A percentile compares a stretch with the other conserved stretches of the same genome.
phyloP scores from a whole-genome alignment of 2,797 vertebrate genomes.

The Sebastes glaucus region DNA sequence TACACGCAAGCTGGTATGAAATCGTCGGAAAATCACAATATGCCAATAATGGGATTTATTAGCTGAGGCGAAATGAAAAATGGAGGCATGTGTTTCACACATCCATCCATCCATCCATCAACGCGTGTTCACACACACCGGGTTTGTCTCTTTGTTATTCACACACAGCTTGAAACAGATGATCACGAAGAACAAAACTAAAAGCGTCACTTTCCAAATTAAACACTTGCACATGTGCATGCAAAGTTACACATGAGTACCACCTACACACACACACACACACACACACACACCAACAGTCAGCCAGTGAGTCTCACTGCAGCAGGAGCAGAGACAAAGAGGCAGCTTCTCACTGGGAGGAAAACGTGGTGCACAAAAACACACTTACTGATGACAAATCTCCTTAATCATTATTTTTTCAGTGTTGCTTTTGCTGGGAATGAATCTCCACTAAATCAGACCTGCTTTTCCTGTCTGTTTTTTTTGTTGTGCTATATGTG shows the following conservation, averaged over 20 bases:
- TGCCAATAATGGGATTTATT: slow-evolving; percentile 55
- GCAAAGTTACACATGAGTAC: slow-evolving; percentile 15
- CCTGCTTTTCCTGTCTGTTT: slow-evolving; percentile 17
- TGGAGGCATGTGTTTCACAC: not conserved
- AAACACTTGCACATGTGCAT: not conserved
- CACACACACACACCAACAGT: not conserved
- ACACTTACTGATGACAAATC: slow-evolving; percentile 11
- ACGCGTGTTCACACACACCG: not conserved
- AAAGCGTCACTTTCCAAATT: not conserved
- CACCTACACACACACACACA: slow-evolving; percentile 26
- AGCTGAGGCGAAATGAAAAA: slow-evolving; percentile 26
- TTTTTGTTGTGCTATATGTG: not conserved
- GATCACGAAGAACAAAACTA: not conserved
- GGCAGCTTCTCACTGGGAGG: not conserved
- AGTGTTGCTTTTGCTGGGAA: not conserved
- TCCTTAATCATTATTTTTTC: not conserved
- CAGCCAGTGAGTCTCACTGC: slow-evolving; percentile 25
- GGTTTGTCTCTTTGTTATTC: slow-evolving; percentile 18
- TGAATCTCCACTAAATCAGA: slow-evolving; percentile 18
- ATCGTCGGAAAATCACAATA: slow-evolving; percentile 39
- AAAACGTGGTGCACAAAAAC: slow-evolving; percentile 4
- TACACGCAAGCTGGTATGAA: slow-evolving; percentile 27
- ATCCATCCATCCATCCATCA: slow-evolving; percentile 13
- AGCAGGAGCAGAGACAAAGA: slow-evolving; percentile 63
- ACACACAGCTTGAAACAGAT: not conserved